Evolutionary conservation across 2,888 invertebrate genomes (phyloP), one percentile per base, ranked within the genome.

Genomic region (Dolichopus griseipennis): DNA sequence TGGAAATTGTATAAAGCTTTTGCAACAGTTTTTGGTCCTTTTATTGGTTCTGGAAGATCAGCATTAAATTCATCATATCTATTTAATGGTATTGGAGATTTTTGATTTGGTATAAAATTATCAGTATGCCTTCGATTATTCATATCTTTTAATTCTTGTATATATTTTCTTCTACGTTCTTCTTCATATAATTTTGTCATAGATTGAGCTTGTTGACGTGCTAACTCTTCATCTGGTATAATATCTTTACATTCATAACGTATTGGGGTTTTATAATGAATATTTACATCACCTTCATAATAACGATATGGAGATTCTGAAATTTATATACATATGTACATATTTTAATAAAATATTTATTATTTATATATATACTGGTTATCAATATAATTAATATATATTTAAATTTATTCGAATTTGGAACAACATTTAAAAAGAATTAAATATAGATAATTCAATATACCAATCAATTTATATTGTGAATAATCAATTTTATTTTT

Each of bases 101-200:
- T 97, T 83, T 95, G 94, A 64, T 93, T 90, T 63, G 94, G 93
- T 76, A 90, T 92, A 78, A 95, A 95, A 83, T 95, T 93, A 82
- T 97, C 97, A 73, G 93, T 92, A 82, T 97, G 97, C 74, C 95
- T 88, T 71, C 97, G 86, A 75, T 91, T 93, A 83, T 94, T 93
- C 87, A 94, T 93, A 82, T 95, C 95, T 83, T 94, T 93, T 72
- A 95, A 85, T 81, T 96, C 95, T 85, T 93, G 92, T 76, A 94
- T 86, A 83, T 95, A 95, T 83, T 96, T 95, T 79, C 92, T 88
- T 75, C 94, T 86, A 74, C 90, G 86, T 83, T 95, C 94, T 81
- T 94, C 93, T 79, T 93, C 88, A 81, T 95, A 95, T 71, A 93
- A 87, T 76, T 91, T 86, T 80, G 91, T 90, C 93, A 95, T 95